Conservation (phyloP, 2,113 vertebrate species). For the Leptocoma aspasia region DNA sequence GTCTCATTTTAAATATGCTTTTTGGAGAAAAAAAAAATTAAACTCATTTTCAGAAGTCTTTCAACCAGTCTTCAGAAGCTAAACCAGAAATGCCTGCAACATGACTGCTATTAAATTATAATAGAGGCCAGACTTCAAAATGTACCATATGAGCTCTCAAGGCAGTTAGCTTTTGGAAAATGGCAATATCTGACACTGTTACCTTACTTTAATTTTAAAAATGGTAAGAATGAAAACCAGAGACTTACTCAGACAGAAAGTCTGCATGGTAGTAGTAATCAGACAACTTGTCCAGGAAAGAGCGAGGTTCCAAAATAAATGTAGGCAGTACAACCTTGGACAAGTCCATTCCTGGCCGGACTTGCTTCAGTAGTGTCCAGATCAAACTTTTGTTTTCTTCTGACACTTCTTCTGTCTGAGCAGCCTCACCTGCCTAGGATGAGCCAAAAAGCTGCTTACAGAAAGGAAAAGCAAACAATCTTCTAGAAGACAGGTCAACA, state of each 20-base stretch:
- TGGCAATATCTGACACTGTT: neutral
- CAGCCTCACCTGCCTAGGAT: constrained; percentile 90
- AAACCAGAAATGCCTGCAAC: neutral
- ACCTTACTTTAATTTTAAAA: neutral
- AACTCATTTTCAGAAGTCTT: neutral
- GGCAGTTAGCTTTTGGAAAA: neutral
- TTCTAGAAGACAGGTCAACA: neutral
- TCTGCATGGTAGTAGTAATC: constrained; percentile 99
- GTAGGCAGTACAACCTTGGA: constrained; percentile 98
- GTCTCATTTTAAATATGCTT: neutral
- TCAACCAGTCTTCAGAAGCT: neutral
- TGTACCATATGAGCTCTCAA: neutral
- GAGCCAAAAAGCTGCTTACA: constrained; percentile 1
- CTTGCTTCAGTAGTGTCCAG: constrained; percentile 97
- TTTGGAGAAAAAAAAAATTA: neutral
- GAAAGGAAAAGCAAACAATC: neutral
- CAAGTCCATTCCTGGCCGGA: constrained; percentile 96
- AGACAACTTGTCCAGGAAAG: constrained; percentile 96
- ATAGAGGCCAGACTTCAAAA: neutral
- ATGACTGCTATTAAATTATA: neutral
- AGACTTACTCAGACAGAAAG: constrained; percentile 92
- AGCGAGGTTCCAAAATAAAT: constrained; percentile 95
- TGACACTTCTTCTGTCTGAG: constrained; percentile 96
- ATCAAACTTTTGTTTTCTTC: constrained; percentile 99
- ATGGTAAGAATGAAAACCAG: neutral